Percentiles rank a stretch among this genome's conserved stretches.
Evolutionary conservation across 2,797 vertebrate species (phyloP).

Genomic region (Lerista edwardsae): DNA sequence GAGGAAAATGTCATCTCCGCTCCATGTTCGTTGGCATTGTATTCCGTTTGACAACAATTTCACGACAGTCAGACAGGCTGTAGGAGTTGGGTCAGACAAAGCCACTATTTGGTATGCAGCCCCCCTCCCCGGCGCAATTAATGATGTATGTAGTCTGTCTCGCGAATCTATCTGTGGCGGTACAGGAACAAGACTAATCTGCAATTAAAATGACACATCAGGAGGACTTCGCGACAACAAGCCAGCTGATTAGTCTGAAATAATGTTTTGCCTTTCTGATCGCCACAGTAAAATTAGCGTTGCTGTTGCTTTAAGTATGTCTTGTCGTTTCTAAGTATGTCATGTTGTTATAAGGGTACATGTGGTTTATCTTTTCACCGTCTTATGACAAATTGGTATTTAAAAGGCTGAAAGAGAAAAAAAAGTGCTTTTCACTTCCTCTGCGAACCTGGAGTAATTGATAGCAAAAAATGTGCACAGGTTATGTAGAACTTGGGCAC

Average conservation of each 20-base stretch:
- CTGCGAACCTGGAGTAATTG: neutral
- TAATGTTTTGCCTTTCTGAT: constrained; percentile 37
- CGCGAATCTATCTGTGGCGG: constrained; percentile 29
- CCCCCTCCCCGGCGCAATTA: constrained; percentile 32
- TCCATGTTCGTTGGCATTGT: neutral
- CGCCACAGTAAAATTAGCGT: constrained; percentile 3
- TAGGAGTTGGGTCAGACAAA: constrained; percentile 40
- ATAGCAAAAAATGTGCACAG: neutral
- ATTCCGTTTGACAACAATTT: constrained; percentile 55
- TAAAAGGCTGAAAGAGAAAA: neutral
- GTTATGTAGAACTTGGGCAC: neutral
- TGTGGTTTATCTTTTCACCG: neutral
- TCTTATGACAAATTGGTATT: constrained; percentile 24
- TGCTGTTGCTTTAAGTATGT: neutral
- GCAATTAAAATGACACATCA: constrained; percentile 58
- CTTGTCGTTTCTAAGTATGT: neutral
- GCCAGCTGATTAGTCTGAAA: constrained; percentile 39
- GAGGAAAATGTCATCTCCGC: constrained; percentile 21
- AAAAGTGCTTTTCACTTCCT: neutral
- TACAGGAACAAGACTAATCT: constrained; percentile 51
- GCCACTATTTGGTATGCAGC: constrained; percentile 48
- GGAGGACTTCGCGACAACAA: constrained; percentile 16
- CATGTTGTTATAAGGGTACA: constrained; percentile 14
- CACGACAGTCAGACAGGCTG: constrained; percentile 25
- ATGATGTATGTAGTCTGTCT: constrained; percentile 50